Percentiles rank a stretch among this genome's conserved stretches.
phyloP scores from a whole-genome alignment of 2,888 invertebrate genomes.

The Caenorhabditis sp. region DNA sequence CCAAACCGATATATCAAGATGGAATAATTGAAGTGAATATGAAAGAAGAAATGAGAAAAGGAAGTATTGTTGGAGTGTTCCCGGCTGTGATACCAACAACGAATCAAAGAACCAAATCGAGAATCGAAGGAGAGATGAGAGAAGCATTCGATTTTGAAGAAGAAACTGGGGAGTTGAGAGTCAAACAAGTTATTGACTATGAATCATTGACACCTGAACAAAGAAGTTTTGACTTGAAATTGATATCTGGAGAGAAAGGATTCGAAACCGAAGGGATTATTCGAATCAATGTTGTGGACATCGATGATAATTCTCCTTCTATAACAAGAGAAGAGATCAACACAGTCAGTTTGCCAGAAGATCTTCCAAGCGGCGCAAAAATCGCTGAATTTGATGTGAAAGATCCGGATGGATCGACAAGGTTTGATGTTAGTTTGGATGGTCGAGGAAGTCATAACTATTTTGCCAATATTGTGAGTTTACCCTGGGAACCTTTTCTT shows the following conservation, averaged over 20 bases:
- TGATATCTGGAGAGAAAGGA: slow-evolving; percentile 43
- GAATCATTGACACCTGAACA: slow-evolving; percentile 33
- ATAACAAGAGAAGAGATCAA: slow-evolving; percentile 9
- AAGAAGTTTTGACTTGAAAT: slow-evolving; percentile 35
- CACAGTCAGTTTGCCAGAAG: slow-evolving; percentile 44
- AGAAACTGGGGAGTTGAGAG: slow-evolving; percentile 31
- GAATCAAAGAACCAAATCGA: neutral
- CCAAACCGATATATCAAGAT: slow-evolving; percentile 17
- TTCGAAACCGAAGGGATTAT: slow-evolving; percentile 38
- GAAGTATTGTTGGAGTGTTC: slow-evolving; percentile 48
- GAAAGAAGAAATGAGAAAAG: slow-evolving; percentile 46
- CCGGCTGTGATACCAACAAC: slow-evolving; percentile 47
- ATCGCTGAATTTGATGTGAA: slow-evolving; percentile 42
- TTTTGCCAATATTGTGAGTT: slow-evolving; percentile 31
- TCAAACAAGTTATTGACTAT: slow-evolving; percentile 46
- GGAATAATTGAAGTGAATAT: slow-evolving; percentile 24
- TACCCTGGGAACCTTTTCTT: neutral
- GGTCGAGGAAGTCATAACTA: slow-evolving; percentile 34
- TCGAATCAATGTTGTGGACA: slow-evolving; percentile 39
- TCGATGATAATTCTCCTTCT: slow-evolving; percentile 56
- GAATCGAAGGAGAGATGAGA: neutral
- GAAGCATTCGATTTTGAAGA: slow-evolving; percentile 32
- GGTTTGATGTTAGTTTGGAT: slow-evolving; percentile 19
- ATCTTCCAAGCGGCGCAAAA: slow-evolving; percentile 37
- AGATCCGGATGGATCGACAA: slow-evolving; percentile 41